Percentiles rank a stretch among this genome's conserved stretches.
Conservation (phyloP, 2,113 vertebrate species). For the Empidonax alnorum region DNA sequence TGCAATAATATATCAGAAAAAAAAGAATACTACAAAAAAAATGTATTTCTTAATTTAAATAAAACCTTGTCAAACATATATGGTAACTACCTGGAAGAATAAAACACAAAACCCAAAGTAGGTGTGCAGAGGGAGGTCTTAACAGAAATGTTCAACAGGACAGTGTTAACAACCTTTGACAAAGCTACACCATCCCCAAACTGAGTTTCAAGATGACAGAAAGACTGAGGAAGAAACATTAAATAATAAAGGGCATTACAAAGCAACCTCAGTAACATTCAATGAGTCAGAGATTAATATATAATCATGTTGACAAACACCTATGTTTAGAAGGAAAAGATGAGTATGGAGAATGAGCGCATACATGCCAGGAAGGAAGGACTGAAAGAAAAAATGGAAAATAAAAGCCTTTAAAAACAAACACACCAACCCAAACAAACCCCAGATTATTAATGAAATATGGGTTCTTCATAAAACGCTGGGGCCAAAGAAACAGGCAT, state of each 20-base stretch:
- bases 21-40: neutral
- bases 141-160: neutral
- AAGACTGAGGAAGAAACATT: neutral
- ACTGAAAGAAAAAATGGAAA: neutral
- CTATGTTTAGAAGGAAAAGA: neutral
- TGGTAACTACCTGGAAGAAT: neutral
- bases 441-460: neutral
- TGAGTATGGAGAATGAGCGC: neutral
- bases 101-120: neutral
- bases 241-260: neutral
- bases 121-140: neutral
- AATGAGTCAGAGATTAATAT: neutral
- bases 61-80: neutral
- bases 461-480: accelerated
- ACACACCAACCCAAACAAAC: neutral
- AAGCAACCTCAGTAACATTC: neutral
- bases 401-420: neutral
- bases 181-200: neutral
- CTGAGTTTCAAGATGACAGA: neutral
- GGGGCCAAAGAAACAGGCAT: neutral
- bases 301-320: neutral
- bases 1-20: neutral
- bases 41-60: neutral
- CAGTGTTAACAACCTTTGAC: neutral
- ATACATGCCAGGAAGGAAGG: neutral